Base-by-base conservation (phyloP, 2,888 invertebrate genomes). In the Drosophila kambysellisi region DNA sequence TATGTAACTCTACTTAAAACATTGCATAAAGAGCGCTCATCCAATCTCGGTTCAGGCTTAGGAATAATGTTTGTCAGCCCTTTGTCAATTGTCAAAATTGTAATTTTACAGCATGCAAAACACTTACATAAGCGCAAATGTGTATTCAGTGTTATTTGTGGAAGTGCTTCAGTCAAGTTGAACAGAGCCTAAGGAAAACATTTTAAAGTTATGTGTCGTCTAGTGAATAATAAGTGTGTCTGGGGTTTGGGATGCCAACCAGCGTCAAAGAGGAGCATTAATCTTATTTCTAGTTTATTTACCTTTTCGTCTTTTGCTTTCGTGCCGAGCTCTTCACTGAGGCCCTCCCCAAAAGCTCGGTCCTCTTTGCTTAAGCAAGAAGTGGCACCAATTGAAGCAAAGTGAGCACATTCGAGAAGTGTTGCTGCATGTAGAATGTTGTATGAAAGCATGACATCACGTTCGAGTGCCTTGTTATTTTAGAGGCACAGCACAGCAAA, bases 221-320 rank as follows among this genome's bases (percentile, higher is more conserved):
- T 79, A 53, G 64, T 53, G 62, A 58, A 74, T 71, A 76, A 69
- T 73, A 33, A 33, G 57, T 48, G 25, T 32, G 60, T 41, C 60
- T 20, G 46, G 30, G 46, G 35, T 25, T n/a, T 39, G 51, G 52
- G 46, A 53, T 63, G 30, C 51, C 25, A 37, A 59, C 9, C 39
- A 57, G 64, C 50, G 39, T 32, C 30, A 32, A 41, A 56, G 32
- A 50, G 64, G 50, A 72, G 53, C 56, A 62, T 76, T 81, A 87
- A 83, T 83, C 79, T 74, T 71, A 74, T 87, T 81, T 79, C 69
- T 60, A 84, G 83, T 83, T 72, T 81, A 75, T 81, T 86, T 78
- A 70, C 70, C 68, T 67, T 78, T 69, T 65, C 46, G 85, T 59
- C 70, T 62, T 71, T 57, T 59, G 76, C 33, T 53, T 67, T 50